These are phyloP conservation scores for Rhizomys pruinosus DNA, from an alignment of 2,113 vertebrate genomes.

Conservation along the genomic window DNA sequence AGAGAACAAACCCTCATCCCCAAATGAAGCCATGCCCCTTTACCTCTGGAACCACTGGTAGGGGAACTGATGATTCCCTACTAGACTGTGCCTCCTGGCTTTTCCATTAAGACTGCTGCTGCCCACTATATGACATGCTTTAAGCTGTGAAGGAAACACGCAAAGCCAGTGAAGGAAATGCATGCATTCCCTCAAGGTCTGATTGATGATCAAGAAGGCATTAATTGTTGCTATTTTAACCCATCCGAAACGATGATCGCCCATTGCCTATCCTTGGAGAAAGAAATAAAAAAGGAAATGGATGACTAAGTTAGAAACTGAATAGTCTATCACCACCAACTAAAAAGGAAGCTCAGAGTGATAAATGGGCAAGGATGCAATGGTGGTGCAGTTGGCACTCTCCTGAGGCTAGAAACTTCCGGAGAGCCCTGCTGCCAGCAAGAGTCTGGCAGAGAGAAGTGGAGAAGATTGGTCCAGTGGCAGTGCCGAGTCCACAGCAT, in stretches of 20 bases:
- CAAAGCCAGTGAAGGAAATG: not conserved
- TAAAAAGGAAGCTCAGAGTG: slow-evolving; percentile 80
- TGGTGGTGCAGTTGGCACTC: slow-evolving; percentile 80
- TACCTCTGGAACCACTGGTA: not conserved
- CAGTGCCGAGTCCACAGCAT: slow-evolving; percentile 67
- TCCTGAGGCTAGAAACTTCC: slow-evolving; percentile 78
- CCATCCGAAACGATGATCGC: slow-evolving; percentile 59
- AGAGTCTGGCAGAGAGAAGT: slow-evolving; percentile 65
- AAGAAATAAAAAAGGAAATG: slow-evolving; percentile 76
- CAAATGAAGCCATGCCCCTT: not conserved
- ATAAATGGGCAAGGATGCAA: slow-evolving; percentile 79
- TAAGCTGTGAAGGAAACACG: not conserved
- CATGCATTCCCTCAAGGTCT: not conserved
- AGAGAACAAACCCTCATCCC: not conserved
- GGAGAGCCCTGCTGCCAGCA: slow-evolving; percentile 74
- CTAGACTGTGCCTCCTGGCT: not conserved
- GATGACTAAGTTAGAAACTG: slow-evolving; percentile 80
- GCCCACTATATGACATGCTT: not conserved
- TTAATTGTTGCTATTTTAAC: slow-evolving; percentile 53
- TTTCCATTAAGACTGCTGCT: not conserved
- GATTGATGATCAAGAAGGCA: slow-evolving; percentile 44
- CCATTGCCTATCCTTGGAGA: slow-evolving; percentile 75
- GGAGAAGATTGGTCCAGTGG: slow-evolving; percentile 69
- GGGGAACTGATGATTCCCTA: not conserved
- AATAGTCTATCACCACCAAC: slow-evolving; percentile 80